Evolutionary conservation across 37 sponge, comb jelly and placozoan genomes (phyloP), one percentile per base, ranked within the genome.

Genomic region (Beroe forskalii): DNA sequence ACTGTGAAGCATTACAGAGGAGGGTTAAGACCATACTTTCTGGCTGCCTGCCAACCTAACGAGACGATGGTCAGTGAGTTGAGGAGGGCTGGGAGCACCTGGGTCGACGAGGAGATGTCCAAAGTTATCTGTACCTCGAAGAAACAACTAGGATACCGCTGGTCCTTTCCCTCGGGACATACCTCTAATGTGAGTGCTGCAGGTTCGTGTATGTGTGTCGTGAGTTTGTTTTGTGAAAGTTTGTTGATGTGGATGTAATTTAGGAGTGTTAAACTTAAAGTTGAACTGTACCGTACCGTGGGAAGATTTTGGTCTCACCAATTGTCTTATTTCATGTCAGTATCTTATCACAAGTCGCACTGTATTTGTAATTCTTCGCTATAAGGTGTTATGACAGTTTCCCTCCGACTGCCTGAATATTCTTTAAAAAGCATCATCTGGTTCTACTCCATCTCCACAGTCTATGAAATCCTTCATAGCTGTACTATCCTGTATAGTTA

Each of bases 81-180:
- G 25, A 63, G 25, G 25, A 3, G 28, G 20, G 28, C 4, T n/a
- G 25, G 25, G 14, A 63, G 23, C 2, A 63, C 66, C 25, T 63
- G 66, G 66, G 66, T 63, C 4, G 25, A 63, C 25, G 66, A 63
- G 25, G n/a, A 63, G 28, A 63, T 8, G 9, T 35, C 75, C 8
- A 37, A 72, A 20, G 35, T 72, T 72, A 72, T 72, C 30, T 72
- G 75, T 30, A 72, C 75, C 4, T 1, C 3, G 8, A 72, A 33
- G 9, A 22, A 30, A 12, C 28, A 72, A 30, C 75, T 39, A 22
- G 75, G 35, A 30, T 72, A 32, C 40, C 23, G 75, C 8, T 72
- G 75, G 75, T 72, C 75, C 14, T 37, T 72, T 37, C 75, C 75
- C 9, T 72, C 75, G 3, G 75, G 75, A 72, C 75, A 72, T 72